A percentile compares a stretch with the other conserved stretches of the same genome.
Conservation (phyloP, 2,888 invertebrate genomes). For the Stenodera caucasica region DNA sequence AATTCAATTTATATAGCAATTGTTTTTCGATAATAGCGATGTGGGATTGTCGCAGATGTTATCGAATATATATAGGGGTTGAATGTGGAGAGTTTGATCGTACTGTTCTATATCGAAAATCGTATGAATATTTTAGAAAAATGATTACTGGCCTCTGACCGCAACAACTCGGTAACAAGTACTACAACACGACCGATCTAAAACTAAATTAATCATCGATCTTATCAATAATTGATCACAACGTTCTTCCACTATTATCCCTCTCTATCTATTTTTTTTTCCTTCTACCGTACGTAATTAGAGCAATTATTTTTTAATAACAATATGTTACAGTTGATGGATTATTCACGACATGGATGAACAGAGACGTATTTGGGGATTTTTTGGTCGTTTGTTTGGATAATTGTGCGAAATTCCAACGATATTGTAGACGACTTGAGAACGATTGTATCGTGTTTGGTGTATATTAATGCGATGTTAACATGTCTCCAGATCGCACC, state of each 20-base stretch:
- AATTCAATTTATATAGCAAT: not conserved
- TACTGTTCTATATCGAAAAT: conserved; percentile 20
- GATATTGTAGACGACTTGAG: conserved; percentile 25
- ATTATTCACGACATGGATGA: not conserved
- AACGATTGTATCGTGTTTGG: conserved; percentile 41
- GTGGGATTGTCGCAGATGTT: conserved; percentile 3
- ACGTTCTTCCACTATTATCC: not conserved
- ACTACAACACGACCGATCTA: conserved; percentile 38
- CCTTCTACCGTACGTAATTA: not conserved
- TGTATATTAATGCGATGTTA: conserved; percentile 49
- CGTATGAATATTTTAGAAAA: conserved; percentile 37
- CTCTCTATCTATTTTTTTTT: too few relatives aligned
- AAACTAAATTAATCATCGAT: conserved; percentile 34
- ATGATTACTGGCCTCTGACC: conserved; percentile 46
- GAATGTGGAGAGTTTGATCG: conserved; percentile 15
- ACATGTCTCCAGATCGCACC: conserved; percentile 48
- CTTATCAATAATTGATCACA: conserved; percentile 22
- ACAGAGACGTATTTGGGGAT: not conserved
- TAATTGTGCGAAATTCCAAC: conserved; percentile 20
- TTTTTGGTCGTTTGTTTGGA: not conserved
- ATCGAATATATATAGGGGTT: not conserved
- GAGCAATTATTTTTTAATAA: not conserved
- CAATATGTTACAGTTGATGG: not conserved
- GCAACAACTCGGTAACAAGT: conserved; percentile 45
- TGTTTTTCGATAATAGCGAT: not conserved